Conservation (phyloP, 1,140 invertebrate genomes). For the Cotesia chilonis region DNA sequence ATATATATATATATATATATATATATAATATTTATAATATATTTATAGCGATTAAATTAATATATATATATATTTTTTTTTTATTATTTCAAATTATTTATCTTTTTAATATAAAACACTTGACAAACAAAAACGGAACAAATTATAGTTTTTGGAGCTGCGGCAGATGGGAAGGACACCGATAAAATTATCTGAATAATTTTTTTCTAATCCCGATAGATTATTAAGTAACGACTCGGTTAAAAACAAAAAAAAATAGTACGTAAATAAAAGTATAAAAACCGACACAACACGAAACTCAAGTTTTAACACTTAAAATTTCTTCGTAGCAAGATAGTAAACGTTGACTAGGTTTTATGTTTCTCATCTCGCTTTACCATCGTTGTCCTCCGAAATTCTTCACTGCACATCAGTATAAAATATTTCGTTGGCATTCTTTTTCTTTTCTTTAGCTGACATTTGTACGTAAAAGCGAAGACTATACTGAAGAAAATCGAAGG, state of each 20-base stretch:
- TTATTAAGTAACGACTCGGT: conserved; percentile 31
- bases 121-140: conserved; percentile 66
- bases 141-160: conserved; percentile 61
- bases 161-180: conserved; percentile 34
- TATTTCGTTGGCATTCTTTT: neutral
- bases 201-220: too few species aligned
- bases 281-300: neutral
- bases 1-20: neutral
- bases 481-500: conserved; percentile 13
- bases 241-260: neutral
- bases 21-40: conserved; percentile 47
- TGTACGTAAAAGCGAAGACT: conserved; percentile 2
- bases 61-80: neutral
- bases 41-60: conserved; percentile 60
- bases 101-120: conserved; percentile 64
- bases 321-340: too few species aligned
- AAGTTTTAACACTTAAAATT: too few species aligned
- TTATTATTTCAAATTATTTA: conserved; percentile 42
- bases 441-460: neutral
- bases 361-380: neutral
- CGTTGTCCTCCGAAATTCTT: neutral
- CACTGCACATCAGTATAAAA: too few species aligned
- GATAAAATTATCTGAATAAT: too few species aligned
- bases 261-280: conserved; percentile 19
- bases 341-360: conserved; percentile 1